Evolutionary conservation across 2,797 vertebrate species (phyloP).

Genomic region (Geotrypetes seraphini): DNA sequence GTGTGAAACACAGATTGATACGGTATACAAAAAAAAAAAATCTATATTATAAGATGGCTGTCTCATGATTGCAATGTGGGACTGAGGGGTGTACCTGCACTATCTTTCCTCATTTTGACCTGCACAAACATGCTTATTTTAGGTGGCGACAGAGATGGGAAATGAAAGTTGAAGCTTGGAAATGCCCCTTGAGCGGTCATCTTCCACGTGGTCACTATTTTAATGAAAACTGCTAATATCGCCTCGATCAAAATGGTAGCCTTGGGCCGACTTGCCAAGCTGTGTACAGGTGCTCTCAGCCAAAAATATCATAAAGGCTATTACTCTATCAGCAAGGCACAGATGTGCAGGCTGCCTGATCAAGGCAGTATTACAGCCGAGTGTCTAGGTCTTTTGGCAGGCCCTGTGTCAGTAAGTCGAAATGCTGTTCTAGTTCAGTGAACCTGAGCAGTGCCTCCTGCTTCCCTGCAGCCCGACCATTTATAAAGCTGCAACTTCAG

Average conservation of each 20-base stretch:
- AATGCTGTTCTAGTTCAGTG: constrained; percentile 48
- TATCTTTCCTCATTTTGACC: too few relatives aligned
- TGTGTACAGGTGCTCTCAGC: constrained; percentile 56
- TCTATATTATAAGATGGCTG: too few relatives aligned
- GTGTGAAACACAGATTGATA: too few relatives aligned
- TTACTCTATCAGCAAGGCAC: constrained; percentile 52
- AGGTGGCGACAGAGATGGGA: too few relatives aligned
- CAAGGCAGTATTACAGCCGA: constrained; percentile 39
- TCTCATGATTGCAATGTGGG: too few relatives aligned
- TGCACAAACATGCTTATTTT: too few relatives aligned
- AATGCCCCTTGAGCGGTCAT: too few relatives aligned
- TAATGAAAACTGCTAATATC: constrained; percentile 52
- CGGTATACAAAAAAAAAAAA: too few relatives aligned
- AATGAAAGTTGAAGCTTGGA: too few relatives aligned
- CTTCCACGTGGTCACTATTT: constrained; percentile 34
- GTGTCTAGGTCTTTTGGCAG: constrained; percentile 28
- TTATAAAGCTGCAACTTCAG: constrained; percentile 4
- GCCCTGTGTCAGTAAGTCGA: constrained; percentile 34
- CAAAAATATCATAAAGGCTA: constrained; percentile 50
- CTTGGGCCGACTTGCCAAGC: constrained; percentile 41
- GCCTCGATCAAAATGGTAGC: constrained; percentile 45
- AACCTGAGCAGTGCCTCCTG: constrained; percentile 47
- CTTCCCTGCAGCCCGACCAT: constrained; percentile 9
- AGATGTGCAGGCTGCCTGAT: constrained; percentile 63
- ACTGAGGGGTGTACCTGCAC: too few relatives aligned